Conservation (phyloP, 2,113 vertebrate genomes). For the Callaeas wilsoni region DNA sequence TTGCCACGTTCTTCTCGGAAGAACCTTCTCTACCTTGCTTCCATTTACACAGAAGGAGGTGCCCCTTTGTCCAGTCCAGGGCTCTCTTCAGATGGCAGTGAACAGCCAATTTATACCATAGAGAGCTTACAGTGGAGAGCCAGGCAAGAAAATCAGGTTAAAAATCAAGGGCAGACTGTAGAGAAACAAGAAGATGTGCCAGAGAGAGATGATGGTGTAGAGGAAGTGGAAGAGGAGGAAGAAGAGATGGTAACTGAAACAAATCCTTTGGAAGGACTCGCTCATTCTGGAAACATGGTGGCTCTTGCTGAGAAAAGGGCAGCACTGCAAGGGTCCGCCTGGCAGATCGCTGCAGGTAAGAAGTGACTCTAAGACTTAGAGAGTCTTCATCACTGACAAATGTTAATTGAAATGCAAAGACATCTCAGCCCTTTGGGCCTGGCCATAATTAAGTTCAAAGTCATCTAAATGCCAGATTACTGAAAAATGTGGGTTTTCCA, state of each 20-base stretch:
- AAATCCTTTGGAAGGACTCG: conserved; percentile 53
- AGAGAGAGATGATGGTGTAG: conserved; percentile 2
- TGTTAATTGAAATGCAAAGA: background rate
- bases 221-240: conserved; percentile 53
- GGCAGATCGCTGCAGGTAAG: conserved; percentile 85
- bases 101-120: conserved; percentile 84
- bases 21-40: conserved; percentile 83
- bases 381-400: background rate
- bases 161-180: conserved; percentile 21
- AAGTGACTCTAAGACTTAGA: background rate
- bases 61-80: conserved; percentile 13
- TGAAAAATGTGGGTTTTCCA: background rate
- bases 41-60: conserved; percentile 86
- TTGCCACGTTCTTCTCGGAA: conserved; percentile 77
- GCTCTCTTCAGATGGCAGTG: conserved; percentile 6
- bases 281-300: conserved; percentile 57
- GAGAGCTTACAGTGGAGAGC: conserved; percentile 81
- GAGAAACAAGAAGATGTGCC: background rate
- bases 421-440: background rate
- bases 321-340: conserved; percentile 80
- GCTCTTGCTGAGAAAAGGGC: conserved; percentile 74
- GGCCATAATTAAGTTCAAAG: background rate
- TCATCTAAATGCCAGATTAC: background rate
- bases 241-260: conserved; percentile 64
- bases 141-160: conserved; percentile 49